Evolutionary conservation across 2,113 vertebrate species (phyloP).

Genomic region (Poeciliopsis turrubarensis): DNA sequence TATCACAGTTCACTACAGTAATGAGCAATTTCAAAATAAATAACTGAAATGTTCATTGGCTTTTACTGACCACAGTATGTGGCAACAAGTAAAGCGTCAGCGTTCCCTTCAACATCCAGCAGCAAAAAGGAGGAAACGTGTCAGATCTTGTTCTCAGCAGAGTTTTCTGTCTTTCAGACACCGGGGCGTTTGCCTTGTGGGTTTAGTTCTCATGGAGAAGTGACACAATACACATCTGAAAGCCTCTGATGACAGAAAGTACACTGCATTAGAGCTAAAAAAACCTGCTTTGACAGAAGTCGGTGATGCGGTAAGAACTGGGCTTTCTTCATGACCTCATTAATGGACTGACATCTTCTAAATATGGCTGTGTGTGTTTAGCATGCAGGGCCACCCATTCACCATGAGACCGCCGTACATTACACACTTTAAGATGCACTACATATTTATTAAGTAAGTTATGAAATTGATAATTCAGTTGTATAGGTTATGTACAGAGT

Average conservation of each 20-base stretch:
- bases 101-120: no score
- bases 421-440: neutral
- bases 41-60: no score
- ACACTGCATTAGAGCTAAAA: neutral
- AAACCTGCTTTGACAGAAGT: constrained; percentile 7
- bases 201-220: neutral
- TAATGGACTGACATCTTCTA: neutral
- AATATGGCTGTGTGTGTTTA: constrained; percentile 12
- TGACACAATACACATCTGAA: neutral
- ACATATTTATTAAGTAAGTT: neutral
- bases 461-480: neutral
- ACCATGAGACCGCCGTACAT: no score
- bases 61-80: no score
- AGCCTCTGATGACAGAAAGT: neutral
- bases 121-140: neutral
- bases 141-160: neutral
- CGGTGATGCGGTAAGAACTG: neutral
- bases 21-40: no score
- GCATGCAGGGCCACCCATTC: neutral
- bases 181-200: neutral
- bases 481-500: neutral
- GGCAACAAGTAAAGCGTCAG: no score
- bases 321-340: constrained; percentile 5
- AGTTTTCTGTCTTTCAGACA: neutral
- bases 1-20: no score